A percentile compares a stretch with the other conserved stretches of the same genome.
Evolutionary conservation across 1,140 invertebrate species (phyloP).

Genomic region (Drosophila santomea): DNA sequence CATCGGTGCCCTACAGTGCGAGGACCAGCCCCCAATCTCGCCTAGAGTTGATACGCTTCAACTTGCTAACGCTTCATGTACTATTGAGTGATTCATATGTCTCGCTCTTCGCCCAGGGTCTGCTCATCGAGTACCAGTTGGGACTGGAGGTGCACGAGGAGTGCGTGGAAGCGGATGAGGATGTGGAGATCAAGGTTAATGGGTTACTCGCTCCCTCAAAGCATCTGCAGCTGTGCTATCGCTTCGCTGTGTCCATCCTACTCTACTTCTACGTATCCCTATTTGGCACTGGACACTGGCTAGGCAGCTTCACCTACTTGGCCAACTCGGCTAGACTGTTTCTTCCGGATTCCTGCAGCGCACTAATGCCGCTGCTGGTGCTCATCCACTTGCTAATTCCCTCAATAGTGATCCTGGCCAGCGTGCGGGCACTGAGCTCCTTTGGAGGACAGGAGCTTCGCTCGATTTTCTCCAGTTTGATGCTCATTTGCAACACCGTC

Average conservation of each 20-base stretch:
- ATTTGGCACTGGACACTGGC: slow-evolving; percentile 98
- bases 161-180: background rate
- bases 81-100: slow-evolving; percentile 88
- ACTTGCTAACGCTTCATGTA: slow-evolving; percentile 85
- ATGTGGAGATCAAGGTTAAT: background rate
- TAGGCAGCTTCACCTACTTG: slow-evolving; percentile 96
- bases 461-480: slow-evolving; percentile 88
- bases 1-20: slow-evolving; percentile 71
- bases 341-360: slow-evolving; percentile 92
- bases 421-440: slow-evolving; percentile 42
- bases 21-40: slow-evolving; percentile 82
- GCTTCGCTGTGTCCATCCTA: slow-evolving; percentile 86
- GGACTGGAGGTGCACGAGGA: slow-evolving; percentile 35
- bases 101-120: slow-evolving; percentile 87
- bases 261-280: slow-evolving; percentile 94
- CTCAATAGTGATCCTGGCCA: slow-evolving; percentile 89
- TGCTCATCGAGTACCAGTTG: slow-evolving; percentile 74
- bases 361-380: slow-evolving; percentile 93
- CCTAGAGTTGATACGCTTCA: slow-evolving; percentile 85
- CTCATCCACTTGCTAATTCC: slow-evolving; percentile 95
- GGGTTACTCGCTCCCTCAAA: background rate
- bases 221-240: slow-evolving; percentile 47
- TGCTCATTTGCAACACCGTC: slow-evolving; percentile 93
- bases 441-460: slow-evolving; percentile 60
- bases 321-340: slow-evolving; percentile 95